Base-by-base conservation (phyloP, 2,113 vertebrate genomes). In the Microtus ochrogaster region DNA sequence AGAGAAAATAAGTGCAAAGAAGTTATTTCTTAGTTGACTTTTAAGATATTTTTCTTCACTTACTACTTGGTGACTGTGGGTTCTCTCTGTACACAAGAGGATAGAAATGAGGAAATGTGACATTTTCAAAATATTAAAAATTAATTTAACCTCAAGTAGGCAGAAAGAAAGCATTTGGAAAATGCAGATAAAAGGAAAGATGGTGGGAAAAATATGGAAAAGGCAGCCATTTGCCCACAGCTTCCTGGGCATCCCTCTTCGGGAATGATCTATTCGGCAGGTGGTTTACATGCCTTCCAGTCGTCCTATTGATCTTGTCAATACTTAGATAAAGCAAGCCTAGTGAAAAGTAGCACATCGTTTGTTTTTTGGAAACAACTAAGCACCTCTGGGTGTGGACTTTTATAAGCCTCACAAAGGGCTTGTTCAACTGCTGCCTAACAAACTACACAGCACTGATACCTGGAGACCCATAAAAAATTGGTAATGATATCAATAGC, bases 401-500 rank as follows among this genome's bases (percentile, higher is more conserved):
- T 90, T 91, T 96, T 96, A 77, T 22, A 39, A 58, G 44, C 17
- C 55, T 65, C 44, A 91, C 24, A 94, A 70, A 88, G 26, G 58
- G 74, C 66, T 83, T 83, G 96, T 94, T 94, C 91, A 87, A 94
- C 28, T 5, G 66, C 93, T 90, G 84, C 47, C 68, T 95, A 90
- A 88, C 26, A 81, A 95, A 85, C 84, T 82, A 33, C 92, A 84
- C 12, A 52, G 81, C 65, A 94, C 12, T 83, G 41, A 91, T 95
- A 95, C 81, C 84, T 79, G 49, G 94, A 97, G 94, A 81, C 39
- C 36, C 82, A 86, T 93, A 84, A 79, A 96, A 91, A 89, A 89
- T 44, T 70, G 76, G 85, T 94, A 95, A 90, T 89, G 63, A 92
- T 95, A 94, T 82, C 94, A 91, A 93, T 72, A 96, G 81, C 28